phyloP scores from a whole-genome alignment of 2,113 vertebrate species.

The Leucosticte australis region DNA sequence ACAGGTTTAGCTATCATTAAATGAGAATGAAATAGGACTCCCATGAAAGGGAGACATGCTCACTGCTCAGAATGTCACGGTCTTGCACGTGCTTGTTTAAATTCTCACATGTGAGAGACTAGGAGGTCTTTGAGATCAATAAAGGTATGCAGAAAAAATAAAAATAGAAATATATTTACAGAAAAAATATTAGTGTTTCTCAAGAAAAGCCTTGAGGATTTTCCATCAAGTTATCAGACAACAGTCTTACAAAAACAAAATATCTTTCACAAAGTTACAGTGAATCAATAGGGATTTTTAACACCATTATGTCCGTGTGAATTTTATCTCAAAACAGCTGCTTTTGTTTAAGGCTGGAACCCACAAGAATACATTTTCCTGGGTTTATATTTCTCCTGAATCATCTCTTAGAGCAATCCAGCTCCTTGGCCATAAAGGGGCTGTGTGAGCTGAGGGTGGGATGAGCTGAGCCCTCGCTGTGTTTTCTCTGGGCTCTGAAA shows the following conservation, averaged over 20 bases:
- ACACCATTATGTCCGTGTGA: background rate
- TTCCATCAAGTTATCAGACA: background rate
- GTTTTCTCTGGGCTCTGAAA: rapidly evolving
- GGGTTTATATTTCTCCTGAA: background rate
- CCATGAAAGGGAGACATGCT: background rate
- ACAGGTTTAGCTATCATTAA: background rate
- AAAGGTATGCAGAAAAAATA: background rate
- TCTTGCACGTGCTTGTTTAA: background rate
- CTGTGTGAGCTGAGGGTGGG: background rate
- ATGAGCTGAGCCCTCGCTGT: rapidly evolving
- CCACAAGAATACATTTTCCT: background rate
- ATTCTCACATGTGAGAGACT: background rate
- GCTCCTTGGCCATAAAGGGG: background rate
- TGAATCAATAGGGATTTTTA: background rate
- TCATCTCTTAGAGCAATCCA: background rate
- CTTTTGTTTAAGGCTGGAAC: background rate
- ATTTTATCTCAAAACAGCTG: background rate
- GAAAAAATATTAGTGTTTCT: background rate
- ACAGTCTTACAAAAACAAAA: background rate
- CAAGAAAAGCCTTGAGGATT: background rate
- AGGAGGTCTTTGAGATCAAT: background rate
- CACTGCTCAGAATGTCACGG: background rate
- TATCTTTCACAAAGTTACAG: background rate
- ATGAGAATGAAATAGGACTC: background rate
- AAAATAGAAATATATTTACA: background rate